These are phyloP conservation scores for Lasioglossum calceatum DNA, from an alignment of 2,888 invertebrate species.

Conservation along the genomic window DNA sequence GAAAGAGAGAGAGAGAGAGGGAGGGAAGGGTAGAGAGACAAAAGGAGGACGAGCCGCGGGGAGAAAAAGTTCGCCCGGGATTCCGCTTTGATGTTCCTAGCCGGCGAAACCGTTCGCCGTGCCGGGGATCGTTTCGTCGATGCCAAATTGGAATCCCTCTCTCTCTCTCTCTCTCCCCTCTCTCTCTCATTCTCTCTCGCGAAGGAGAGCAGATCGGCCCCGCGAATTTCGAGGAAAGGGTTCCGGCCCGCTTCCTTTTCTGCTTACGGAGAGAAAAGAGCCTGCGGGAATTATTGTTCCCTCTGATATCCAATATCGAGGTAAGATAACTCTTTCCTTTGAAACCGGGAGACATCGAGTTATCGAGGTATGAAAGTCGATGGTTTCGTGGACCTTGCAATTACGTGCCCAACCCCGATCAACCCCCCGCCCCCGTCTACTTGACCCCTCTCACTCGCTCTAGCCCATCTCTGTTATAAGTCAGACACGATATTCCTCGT, in stretches of 20 bases:
- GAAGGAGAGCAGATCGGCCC: conserved; percentile 27
- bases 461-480: neutral
- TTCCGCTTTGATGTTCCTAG: conserved; percentile 24
- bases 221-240: conserved; percentile 38
- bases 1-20: neutral
- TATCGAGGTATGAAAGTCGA: conserved; percentile 50
- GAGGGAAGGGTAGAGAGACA: neutral
- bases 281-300: conserved; percentile 60
- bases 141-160: conserved; percentile 50
- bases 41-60: neutral
- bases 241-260: conserved; percentile 28
- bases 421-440: neutral
- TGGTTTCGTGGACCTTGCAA: conserved; percentile 46
- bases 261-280: conserved; percentile 36
- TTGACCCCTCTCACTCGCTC: neutral
- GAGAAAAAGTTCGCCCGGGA: conserved; percentile 13
- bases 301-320: conserved; percentile 56
- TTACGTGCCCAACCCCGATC: conserved; percentile 19
- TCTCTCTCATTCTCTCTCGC: neutral
- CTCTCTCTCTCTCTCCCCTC: neutral
- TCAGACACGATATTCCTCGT: conserved; percentile 2
- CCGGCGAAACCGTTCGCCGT: conserved; percentile 10
- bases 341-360: conserved; percentile 40
- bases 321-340: conserved; percentile 62
- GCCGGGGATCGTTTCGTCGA: conserved; percentile 48